Percentiles rank a stretch among this genome's conserved stretches.
Conservation (phyloP, 2,113 vertebrate species). For the Camarhynchus parvulus region DNA sequence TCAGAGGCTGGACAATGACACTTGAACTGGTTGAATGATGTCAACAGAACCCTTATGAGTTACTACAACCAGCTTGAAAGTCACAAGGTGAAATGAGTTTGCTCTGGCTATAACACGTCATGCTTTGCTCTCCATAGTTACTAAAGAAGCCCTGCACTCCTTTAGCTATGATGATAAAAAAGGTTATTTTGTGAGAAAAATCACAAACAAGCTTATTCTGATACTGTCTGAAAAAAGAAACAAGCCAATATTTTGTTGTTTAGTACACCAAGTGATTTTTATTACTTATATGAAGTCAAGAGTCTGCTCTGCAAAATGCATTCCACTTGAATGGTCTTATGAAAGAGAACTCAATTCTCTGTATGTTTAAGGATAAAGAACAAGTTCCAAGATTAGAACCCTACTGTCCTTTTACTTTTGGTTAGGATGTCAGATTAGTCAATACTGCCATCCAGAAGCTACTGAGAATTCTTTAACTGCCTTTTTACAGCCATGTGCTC, state of each 20-base stretch:
- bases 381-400: not conserved
- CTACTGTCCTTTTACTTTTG: not conserved
- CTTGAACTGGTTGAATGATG: not conserved
- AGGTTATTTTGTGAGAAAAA: not conserved
- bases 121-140: not conserved
- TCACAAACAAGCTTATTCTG: not conserved
- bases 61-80: not conserved
- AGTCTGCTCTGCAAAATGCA: not conserved
- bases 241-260: not conserved
- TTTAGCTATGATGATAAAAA: not conserved
- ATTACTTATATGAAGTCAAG: not conserved
- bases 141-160: not conserved
- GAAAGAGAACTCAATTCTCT: not conserved
- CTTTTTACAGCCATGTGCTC: not conserved
- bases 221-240: not conserved
- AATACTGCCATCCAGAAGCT: not conserved
- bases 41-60: not conserved
- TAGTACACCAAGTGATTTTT: not conserved
- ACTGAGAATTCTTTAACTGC: not conserved
- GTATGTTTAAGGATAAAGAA: not conserved
- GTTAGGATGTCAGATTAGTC: not conserved
- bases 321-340: not conserved
- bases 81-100: not conserved
- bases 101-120: not conserved
- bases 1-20: not conserved